phyloP scores from a whole-genome alignment of 2,888 invertebrate genomes.

The Stenurella melanura region DNA sequence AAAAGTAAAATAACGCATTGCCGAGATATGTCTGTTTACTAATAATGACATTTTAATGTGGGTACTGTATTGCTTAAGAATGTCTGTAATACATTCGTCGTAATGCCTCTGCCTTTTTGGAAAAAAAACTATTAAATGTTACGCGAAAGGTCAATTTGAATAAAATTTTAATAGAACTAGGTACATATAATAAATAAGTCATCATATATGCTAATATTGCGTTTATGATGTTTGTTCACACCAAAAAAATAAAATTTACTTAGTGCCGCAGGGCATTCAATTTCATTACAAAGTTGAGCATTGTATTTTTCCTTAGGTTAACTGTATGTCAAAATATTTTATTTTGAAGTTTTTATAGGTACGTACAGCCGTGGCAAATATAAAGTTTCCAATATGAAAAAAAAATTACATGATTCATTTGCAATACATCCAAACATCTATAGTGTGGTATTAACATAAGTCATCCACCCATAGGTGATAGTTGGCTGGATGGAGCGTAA shows the following conservation, averaged over 20 bases:
- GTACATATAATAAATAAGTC: not conserved
- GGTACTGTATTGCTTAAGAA: slow-evolving; percentile 14
- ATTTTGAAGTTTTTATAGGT: too few species aligned
- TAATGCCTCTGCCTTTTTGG: not conserved
- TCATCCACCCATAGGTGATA: too few species aligned
- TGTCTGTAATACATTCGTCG: not conserved
- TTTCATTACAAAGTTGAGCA: too few species aligned
- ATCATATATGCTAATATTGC: not conserved
- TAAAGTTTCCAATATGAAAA: too few species aligned
- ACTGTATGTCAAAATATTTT: too few species aligned
- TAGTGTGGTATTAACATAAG: too few species aligned
- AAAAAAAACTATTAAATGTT: slow-evolving; percentile 1
- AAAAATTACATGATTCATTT: too few species aligned
- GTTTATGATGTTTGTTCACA: not conserved
- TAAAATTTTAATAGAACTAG: not conserved
- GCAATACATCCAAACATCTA: too few species aligned
- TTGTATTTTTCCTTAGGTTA: too few species aligned
- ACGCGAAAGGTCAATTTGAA: not conserved
- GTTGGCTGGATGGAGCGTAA: too few species aligned
- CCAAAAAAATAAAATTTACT: not conserved
- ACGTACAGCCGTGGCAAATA: too few species aligned
- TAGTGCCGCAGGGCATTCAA: not conserved
- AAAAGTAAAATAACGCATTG: slow-evolving; percentile 7
- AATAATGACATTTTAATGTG: slow-evolving; percentile 16
- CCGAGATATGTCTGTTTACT: not conserved